These are phyloP conservation scores for Phyllotis vaccarum DNA, from an alignment of 2,797 vertebrate genomes.

Conservation along the genomic window DNA sequence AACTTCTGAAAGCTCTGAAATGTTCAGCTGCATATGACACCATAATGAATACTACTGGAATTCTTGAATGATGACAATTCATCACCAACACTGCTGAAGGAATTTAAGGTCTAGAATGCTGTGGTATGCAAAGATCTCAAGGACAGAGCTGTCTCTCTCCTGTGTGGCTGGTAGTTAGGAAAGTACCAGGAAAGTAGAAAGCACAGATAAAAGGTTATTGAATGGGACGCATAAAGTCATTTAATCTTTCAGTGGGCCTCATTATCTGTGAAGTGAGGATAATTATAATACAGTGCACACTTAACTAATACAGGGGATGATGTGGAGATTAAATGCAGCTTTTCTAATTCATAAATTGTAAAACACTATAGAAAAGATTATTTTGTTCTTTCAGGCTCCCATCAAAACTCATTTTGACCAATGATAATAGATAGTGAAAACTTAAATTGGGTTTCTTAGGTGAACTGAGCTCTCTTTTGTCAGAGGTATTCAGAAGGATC, in stretches of 20 bases:
- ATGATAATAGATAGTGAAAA: neutral
- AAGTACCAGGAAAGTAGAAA: neutral
- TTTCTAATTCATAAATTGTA: neutral
- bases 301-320: neutral
- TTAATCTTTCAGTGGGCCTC: constrained; percentile 10
- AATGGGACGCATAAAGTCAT: neutral
- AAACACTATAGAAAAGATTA: neutral
- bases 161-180: neutral
- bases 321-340: neutral
- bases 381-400: neutral
- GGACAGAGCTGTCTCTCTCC: neutral
- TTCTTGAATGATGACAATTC: neutral
- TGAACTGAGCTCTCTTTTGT: neutral
- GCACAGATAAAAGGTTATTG: neutral
- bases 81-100: neutral
- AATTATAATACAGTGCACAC: neutral
- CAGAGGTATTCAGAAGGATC: constrained; percentile 20
- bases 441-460: constrained; percentile 19
- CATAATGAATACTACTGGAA: neutral
- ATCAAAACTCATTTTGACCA: neutral
- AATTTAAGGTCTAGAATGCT: neutral
- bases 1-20: neutral
- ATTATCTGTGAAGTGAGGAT: neutral
- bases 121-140: neutral
- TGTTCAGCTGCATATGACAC: neutral